phyloP scores from a whole-genome alignment of 2,113 vertebrate species.

The Amblyopsis rosae region DNA sequence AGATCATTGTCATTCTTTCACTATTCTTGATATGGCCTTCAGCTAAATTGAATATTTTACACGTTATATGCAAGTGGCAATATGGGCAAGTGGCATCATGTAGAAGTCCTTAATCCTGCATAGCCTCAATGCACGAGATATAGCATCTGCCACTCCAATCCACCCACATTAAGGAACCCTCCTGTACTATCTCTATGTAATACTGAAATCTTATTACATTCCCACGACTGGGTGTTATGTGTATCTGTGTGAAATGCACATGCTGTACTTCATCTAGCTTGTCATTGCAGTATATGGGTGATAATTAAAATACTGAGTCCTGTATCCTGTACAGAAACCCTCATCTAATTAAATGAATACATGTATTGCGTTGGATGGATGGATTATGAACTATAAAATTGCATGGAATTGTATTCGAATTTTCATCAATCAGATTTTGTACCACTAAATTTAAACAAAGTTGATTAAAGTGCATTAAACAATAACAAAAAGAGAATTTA shows the following conservation, averaged over 20 bases:
- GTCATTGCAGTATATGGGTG: too few species aligned
- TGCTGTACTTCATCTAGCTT: too few species aligned
- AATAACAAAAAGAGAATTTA: too few species aligned
- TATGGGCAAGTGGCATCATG: slow-evolving; percentile 30
- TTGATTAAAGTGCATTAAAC: neutral
- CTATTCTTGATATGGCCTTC: slow-evolving; percentile 38
- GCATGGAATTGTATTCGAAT: too few species aligned
- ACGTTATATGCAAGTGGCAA: neutral
- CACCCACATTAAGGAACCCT: slow-evolving; percentile 45
- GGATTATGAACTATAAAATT: too few species aligned
- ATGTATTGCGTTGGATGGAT: too few species aligned
- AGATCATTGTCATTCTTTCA: slow-evolving; percentile 60
- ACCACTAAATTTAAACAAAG: slow-evolving; percentile 7
- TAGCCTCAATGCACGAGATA: slow-evolving; percentile 46
- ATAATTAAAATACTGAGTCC: too few species aligned
- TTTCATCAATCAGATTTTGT: too few species aligned
- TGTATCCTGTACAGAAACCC: too few species aligned
- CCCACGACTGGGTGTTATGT: too few species aligned
- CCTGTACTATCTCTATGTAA: slow-evolving; percentile 40
- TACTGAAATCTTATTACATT: slow-evolving; percentile 34
- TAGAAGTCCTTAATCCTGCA: slow-evolving; percentile 56
- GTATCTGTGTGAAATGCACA: too few species aligned
- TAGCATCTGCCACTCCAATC: slow-evolving; percentile 47
- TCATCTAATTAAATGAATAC: too few species aligned
- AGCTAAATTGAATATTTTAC: slow-evolving; percentile 5